These are phyloP conservation scores for Hippasteria phrygiana DNA, from an alignment of 53 echinoderm and acorn worm genomes.

Conservation along the genomic window DNA sequence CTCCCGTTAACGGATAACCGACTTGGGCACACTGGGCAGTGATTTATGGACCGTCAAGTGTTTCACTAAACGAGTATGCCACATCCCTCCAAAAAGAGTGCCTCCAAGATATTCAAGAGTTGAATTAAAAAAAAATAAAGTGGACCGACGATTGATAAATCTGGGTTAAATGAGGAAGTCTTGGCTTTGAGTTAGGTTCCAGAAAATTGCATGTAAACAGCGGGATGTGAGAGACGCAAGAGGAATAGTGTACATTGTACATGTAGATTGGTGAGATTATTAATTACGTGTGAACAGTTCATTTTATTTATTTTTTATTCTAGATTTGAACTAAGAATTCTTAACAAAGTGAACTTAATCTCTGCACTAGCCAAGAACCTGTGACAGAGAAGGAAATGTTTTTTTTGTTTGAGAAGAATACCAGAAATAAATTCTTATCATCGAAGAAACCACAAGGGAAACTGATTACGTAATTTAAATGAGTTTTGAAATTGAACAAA, in stretches of 20 bases:
- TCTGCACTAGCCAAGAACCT: no score
- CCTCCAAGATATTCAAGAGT: not conserved
- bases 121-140: conserved; percentile 18
- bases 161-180: not conserved
- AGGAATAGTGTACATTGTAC: no score
- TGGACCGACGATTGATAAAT: not conserved
- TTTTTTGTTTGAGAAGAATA: no score
- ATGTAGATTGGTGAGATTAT: not conserved
- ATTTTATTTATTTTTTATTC: no score
- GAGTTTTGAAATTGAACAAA: no score
- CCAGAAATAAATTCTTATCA: no score
- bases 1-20: conserved; percentile 52
- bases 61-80: not conserved
- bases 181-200: not conserved
- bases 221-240: not conserved
- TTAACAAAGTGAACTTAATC: no score
- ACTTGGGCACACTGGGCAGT: not conserved
- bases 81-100: not conserved
- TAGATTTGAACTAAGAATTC: no score
- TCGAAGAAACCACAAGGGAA: no score
- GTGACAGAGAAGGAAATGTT: no score
- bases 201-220: not conserved
- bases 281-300: not conserved
- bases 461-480: no score
- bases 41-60: conserved; percentile 22